These are phyloP conservation scores for Holothuria leucospilota DNA, from an alignment of 53 echinoderm and acorn worm genomes.

Conservation along the genomic window DNA sequence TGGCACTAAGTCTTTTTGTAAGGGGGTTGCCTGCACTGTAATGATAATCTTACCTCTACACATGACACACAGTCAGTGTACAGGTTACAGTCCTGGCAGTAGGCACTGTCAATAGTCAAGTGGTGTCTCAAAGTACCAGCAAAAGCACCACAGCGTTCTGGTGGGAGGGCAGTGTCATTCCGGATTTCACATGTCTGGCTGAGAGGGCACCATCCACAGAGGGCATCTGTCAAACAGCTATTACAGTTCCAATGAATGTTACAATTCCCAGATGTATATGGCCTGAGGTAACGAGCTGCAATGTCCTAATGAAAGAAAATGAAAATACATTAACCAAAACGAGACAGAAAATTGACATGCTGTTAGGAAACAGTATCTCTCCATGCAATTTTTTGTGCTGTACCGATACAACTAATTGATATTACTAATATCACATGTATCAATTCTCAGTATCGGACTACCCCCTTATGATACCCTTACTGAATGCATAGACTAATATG, in stretches of 20 bases:
- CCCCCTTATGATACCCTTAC: no score
- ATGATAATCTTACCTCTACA: slow-evolving; percentile 64
- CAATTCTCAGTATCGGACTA: no score
- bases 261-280: slow-evolving; percentile 67
- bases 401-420: no score
- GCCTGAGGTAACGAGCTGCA: slow-evolving; percentile 69
- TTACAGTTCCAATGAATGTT: slow-evolving; percentile 69
- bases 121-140: slow-evolving; percentile 52
- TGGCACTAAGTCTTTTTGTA: no score
- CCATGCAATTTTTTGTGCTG: no score
- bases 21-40: no score
- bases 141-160: slow-evolving; percentile 65
- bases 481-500: no score
- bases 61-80: slow-evolving; percentile 79
- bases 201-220: slow-evolving; percentile 91
- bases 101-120: slow-evolving; percentile 62
- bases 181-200: slow-evolving; percentile 78
- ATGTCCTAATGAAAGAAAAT: slow-evolving; percentile 58
- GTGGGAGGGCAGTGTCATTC: slow-evolving; percentile 55
- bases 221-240: slow-evolving; percentile 78
- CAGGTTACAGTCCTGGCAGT: slow-evolving; percentile 71
- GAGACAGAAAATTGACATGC: neutral
- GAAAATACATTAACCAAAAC: neutral
- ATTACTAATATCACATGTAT: no score
- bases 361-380: no score